These are phyloP conservation scores for Lepidocyrtinus sp. DNA, from an alignment of 2,888 invertebrate genomes.

Conservation along the genomic window DNA sequence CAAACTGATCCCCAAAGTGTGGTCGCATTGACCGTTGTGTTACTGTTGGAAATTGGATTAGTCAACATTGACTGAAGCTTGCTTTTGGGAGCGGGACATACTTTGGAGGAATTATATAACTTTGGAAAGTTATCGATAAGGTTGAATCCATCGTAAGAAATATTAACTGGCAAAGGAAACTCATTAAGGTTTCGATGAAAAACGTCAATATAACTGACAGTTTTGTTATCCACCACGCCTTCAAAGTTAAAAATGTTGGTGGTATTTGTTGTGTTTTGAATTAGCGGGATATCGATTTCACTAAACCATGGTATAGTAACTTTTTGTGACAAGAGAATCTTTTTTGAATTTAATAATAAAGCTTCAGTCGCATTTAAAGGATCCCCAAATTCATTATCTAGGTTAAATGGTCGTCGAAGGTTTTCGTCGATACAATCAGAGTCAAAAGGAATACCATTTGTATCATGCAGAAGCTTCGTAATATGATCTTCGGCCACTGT, in stretches of 20 bases:
- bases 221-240: constrained; percentile 31
- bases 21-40: constrained; percentile 10
- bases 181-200: constrained; percentile 37
- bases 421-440: constrained; percentile 74
- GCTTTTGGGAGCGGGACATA: constrained; percentile 8
- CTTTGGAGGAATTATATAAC: constrained; percentile 47
- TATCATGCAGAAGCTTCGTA: background rate
- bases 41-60: background rate
- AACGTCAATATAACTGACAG: constrained; percentile 52
- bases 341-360: constrained; percentile 23
- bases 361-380: background rate
- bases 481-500: constrained; percentile 70
- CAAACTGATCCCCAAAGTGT: constrained; percentile 54
- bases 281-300: background rate
- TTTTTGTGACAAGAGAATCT: constrained; percentile 54
- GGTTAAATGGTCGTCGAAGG: constrained; percentile 70
- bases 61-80: constrained; percentile 28
- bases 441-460: constrained; percentile 71
- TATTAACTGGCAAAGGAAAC: background rate
- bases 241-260: constrained; percentile 26
- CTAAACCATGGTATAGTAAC: constrained; percentile 27
- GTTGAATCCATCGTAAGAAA: constrained; percentile 59
- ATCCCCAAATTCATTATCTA: background rate
- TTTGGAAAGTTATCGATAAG: constrained; percentile 66
- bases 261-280: constrained; percentile 20